A percentile compares a stretch with the other conserved stretches of the same genome.
Evolutionary conservation across 2,113 vertebrate genomes (phyloP).

Genomic region (Epinephelus cyanopodus): DNA sequence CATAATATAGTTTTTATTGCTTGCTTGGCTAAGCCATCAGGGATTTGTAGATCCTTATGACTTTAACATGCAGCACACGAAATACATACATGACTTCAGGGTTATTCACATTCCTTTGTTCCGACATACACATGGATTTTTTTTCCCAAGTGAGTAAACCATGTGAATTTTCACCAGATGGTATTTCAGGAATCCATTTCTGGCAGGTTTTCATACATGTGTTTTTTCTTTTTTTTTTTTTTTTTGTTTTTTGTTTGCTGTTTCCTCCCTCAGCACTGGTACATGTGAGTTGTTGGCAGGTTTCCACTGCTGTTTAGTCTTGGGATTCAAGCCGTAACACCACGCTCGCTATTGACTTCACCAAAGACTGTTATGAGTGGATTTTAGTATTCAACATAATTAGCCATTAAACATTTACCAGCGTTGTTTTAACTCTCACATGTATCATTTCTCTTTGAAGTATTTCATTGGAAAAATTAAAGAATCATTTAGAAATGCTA

Average conservation of each 20-base stretch:
- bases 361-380: constrained; percentile 45
- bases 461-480: constrained; percentile 67
- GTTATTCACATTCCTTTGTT: constrained; percentile 42
- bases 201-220: constrained; percentile 48
- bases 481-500: constrained; percentile 69
- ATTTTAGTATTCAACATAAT: constrained; percentile 67
- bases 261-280: constrained; percentile 30
- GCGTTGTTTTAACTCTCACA: constrained; percentile 57
- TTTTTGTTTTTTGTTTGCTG: constrained; percentile 12
- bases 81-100: constrained; percentile 39
- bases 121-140: constrained; percentile 15
- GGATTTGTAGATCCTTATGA: constrained; percentile 39
- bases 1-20: constrained; percentile 41
- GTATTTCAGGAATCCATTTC: constrained; percentile 47
- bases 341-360: constrained; percentile 35
- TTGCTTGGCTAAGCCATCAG: constrained; percentile 29
- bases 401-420: constrained; percentile 65
- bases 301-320: constrained; percentile 50
- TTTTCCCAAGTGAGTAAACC: constrained; percentile 4
- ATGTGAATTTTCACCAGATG: constrained; percentile 30
- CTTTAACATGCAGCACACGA: constrained; percentile 23
- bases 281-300: constrained; percentile 40
- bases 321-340: constrained; percentile 45
- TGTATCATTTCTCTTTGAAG: constrained; percentile 65
- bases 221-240: too few relatives aligned